phyloP scores from a whole-genome alignment of 2,797 vertebrate species.

The Balearica regulorum region DNA sequence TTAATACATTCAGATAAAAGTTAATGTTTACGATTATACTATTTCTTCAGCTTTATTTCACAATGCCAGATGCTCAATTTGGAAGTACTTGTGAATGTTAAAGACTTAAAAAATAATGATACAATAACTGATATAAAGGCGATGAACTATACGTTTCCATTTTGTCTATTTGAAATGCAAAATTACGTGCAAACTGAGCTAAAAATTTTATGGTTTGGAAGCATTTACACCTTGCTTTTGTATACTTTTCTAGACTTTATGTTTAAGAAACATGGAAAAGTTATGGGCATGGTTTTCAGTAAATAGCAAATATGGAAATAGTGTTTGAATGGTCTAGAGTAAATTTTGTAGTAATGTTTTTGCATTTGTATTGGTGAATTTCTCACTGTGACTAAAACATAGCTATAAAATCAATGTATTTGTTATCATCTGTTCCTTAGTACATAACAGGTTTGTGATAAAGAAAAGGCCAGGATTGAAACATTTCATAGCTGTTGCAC shows the following conservation, averaged over 20 bases:
- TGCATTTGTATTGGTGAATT: not conserved
- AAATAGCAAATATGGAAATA: not conserved
- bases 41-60: conserved; percentile 22
- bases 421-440: not conserved
- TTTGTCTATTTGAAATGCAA: not conserved
- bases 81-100: not conserved
- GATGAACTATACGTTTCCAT: not conserved
- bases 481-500: not conserved
- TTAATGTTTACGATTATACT: not conserved
- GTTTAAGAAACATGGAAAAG: not conserved
- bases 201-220: not conserved
- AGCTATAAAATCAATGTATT: not conserved
- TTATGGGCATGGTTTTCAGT: not conserved
- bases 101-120: not conserved
- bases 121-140: not conserved
- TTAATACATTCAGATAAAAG: not conserved
- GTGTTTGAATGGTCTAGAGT: not conserved
- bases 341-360: not conserved
- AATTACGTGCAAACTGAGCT: not conserved
- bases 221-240: not conserved
- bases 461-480: not conserved
- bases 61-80: not conserved
- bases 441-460: not conserved
- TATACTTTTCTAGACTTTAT: not conserved
- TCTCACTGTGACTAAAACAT: not conserved